Base-by-base conservation (phyloP, 1,140 invertebrate genomes). In the Drosophila triauraria region DNA sequence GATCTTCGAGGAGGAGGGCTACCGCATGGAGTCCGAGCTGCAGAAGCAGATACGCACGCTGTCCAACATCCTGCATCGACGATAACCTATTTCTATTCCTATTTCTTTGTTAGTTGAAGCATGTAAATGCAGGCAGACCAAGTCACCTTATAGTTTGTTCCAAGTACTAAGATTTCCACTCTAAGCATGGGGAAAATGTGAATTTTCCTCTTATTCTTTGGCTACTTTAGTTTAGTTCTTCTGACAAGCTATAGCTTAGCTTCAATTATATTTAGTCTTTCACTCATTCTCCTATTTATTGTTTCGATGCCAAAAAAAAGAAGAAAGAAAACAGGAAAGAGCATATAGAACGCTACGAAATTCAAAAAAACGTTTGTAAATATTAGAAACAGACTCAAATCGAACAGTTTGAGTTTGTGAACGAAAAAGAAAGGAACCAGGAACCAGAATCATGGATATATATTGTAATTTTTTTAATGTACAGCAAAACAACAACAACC, bases 1-100 rank as follows among this genome's bases (percentile, higher is more conserved):
- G 43, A 93, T 94, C 63, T 94, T 96, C 78, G 95, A 96, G 60
- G 94, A 94, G 81, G 94, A 94, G 40, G 85, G 95, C 38, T 92
- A 90, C 70, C 92, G 93, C 82, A 94, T 94, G 80, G 94, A 94
- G 38, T 93, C 92, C 0, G 92, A 93, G 46, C 62, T 93, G n/a
- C 91, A 92, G 53, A 92, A 82, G 30, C 91, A 93, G 61, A 93
- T 93, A 80, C 87, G 92, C 40, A 91, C 92, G 0, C 67, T 93
- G 7, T 92, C 91, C 20, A 93, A 93, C 70, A 84, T 93, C 46
- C 54, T 93, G 42, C 80, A 92, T 72, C 76, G 83, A n/a, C 92
- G 92, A 85, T 93, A 93, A 92, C 78, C 74, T 46, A 67, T 46
- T 53, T 27, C 44, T 69, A 65, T 67, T 67, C 2, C 13, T 68